A percentile compares a stretch with the other conserved stretches of the same genome.
These are phyloP conservation scores for Eristalis pertinax DNA, from an alignment of 2,888 invertebrate species.

Conservation along the genomic window DNA sequence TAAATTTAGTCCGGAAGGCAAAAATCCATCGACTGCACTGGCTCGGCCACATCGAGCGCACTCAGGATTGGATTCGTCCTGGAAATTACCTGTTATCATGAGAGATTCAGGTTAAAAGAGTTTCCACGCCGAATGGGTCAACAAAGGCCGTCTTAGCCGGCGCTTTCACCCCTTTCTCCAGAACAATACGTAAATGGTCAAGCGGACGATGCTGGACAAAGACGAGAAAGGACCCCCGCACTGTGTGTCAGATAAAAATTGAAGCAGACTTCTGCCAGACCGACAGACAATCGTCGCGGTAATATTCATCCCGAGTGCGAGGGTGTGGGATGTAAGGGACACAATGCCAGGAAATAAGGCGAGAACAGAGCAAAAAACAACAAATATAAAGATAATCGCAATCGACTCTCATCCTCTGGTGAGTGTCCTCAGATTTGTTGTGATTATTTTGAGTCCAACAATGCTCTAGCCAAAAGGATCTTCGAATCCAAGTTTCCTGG, in stretches of 20 bases:
- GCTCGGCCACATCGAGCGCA: too few species aligned
- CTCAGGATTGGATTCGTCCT: neutral
- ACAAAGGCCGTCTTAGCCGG: neutral
- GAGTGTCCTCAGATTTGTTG: conserved; percentile 17
- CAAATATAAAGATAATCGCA: conserved; percentile 50
- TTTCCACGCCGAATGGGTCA: conserved; percentile 40
- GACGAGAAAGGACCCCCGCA: conserved; percentile 1
- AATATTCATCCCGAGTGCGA: too few species aligned
- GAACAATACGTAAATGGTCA: conserved; percentile 2
- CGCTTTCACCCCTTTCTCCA: neutral
- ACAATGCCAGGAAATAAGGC: too few species aligned
- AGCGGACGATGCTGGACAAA: neutral
- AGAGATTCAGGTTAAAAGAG: conserved; percentile 40
- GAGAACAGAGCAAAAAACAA: too few species aligned
- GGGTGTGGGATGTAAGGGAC: conserved; percentile 22
- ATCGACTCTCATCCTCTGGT: conserved; percentile 1
- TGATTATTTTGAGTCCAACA: conserved; percentile 32
- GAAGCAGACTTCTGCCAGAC: conserved; percentile 34
- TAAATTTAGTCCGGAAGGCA: too few species aligned
- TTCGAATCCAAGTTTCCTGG: too few species aligned
- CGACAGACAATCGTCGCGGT: conserved; percentile 1
- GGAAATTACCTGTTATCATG: conserved; percentile 59
- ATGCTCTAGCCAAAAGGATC: too few species aligned
- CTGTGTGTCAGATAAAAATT: conserved; percentile 38
- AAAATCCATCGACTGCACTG: too few species aligned